phyloP scores from a whole-genome alignment of 2,797 vertebrate species.

The Iguana delicatissima region DNA sequence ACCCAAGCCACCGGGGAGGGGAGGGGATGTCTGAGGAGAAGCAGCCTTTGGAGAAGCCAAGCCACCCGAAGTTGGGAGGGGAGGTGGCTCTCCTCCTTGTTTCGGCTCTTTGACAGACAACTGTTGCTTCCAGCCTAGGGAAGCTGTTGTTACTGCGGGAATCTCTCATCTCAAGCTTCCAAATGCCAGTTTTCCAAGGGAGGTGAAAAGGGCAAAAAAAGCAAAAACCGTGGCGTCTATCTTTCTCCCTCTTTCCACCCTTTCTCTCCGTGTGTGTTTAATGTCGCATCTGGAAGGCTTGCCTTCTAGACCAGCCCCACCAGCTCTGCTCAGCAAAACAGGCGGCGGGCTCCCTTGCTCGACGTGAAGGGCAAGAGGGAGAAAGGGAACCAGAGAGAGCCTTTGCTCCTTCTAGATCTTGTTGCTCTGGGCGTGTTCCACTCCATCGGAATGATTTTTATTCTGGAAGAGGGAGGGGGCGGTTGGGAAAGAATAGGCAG shows the following conservation, averaged over 20 bases:
- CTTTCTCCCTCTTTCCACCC: background rate
- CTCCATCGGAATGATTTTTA: background rate
- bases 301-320: background rate
- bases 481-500: background rate
- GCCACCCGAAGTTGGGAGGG: constrained; percentile 21
- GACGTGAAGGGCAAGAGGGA: background rate
- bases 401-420: background rate
- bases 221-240: background rate
- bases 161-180: background rate
- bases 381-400: too few relatives aligned
- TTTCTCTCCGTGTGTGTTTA: background rate
- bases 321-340: background rate
- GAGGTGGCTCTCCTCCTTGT: constrained; percentile 45
- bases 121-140: constrained; percentile 77
- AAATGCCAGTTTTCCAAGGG: background rate
- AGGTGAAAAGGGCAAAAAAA: background rate
- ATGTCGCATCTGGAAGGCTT: background rate
- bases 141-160: constrained; percentile 35
- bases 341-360: background rate
- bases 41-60: constrained; percentile 31
- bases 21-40: constrained; percentile 36
- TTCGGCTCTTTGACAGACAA: constrained; percentile 71
- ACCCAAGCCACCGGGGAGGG: constrained; percentile 27
- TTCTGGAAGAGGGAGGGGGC: background rate
- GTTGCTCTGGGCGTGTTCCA: background rate